Conservation (phyloP, 2,113 vertebrate species). For the Siniperca chuatsi region DNA sequence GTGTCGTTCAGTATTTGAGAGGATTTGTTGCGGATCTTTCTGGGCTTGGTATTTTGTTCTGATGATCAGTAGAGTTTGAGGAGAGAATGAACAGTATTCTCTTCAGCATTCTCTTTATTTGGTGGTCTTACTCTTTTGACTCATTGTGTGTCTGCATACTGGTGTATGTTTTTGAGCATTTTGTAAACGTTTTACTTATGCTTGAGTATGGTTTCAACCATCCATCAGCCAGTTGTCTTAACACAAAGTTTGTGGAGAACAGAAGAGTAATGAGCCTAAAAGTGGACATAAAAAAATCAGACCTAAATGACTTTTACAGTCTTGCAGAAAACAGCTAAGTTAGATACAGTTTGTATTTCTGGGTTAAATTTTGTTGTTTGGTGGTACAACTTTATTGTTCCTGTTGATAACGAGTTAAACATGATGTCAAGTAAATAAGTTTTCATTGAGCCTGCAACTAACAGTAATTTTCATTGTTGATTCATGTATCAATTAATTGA, state of each 20-base stretch:
- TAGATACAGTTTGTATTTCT: background rate
- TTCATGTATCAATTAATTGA: background rate
- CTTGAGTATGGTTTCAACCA: background rate
- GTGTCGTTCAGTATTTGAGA: background rate
- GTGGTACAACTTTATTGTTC: background rate
- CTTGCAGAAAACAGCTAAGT: background rate
- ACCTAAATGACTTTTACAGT: background rate
- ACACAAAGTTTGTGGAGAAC: background rate
- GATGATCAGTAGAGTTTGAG: background rate
- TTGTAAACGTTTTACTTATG: background rate
- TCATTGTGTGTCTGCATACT: background rate
- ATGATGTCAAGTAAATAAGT: background rate
- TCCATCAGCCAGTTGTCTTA: background rate
- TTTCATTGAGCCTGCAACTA: background rate
- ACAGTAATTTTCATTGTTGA: background rate
- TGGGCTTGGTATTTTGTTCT: background rate
- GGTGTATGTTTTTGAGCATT: background rate
- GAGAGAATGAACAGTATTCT: background rate
- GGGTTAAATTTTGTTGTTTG: background rate
- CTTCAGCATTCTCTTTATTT: background rate
- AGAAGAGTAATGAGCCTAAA: background rate
- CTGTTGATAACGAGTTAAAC: background rate
- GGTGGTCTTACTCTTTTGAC: background rate
- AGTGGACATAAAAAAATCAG: background rate
- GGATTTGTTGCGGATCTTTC: background rate